Conservation (phyloP, 1,140 invertebrate genomes). For the Zeugodacus cucurbitae region DNA sequence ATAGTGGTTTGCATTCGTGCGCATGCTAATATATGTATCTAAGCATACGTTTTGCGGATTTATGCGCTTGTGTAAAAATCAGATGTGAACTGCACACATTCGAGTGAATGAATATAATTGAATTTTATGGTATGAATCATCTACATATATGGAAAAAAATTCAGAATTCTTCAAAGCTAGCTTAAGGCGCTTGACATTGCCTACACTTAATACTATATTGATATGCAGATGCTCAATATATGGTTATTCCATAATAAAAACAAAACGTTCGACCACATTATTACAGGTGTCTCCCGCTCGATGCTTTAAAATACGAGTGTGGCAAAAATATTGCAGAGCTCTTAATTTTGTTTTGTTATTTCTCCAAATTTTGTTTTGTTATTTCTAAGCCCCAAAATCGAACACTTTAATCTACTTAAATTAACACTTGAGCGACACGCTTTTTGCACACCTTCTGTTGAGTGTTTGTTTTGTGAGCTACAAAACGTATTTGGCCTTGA, state of each 20-base stretch:
- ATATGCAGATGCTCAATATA: no score
- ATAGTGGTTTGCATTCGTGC: neutral
- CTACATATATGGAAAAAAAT: no score
- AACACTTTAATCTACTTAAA: neutral
- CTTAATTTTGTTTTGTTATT: no score
- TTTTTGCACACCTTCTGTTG: neutral
- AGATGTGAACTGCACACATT: neutral
- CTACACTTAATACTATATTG: no score
- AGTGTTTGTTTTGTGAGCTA: neutral
- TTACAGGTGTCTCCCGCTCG: neutral
- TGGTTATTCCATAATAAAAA: no score
- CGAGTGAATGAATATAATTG: neutral
- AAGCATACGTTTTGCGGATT: neutral
- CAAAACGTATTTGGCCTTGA: conserved; percentile 31
- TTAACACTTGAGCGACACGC: neutral
- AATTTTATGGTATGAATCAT: no score
- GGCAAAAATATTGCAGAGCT: neutral
- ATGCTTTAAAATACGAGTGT: neutral
- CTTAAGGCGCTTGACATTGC: no score
- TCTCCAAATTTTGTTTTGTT: neutral
- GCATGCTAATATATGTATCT: neutral
- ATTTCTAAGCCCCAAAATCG: neutral
- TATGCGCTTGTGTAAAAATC: neutral
- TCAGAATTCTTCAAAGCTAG: no score
- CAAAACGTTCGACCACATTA: no score